Evolutionary conservation across 2,797 vertebrate genomes (phyloP).

Genomic region (Bucorvus abyssinicus): DNA sequence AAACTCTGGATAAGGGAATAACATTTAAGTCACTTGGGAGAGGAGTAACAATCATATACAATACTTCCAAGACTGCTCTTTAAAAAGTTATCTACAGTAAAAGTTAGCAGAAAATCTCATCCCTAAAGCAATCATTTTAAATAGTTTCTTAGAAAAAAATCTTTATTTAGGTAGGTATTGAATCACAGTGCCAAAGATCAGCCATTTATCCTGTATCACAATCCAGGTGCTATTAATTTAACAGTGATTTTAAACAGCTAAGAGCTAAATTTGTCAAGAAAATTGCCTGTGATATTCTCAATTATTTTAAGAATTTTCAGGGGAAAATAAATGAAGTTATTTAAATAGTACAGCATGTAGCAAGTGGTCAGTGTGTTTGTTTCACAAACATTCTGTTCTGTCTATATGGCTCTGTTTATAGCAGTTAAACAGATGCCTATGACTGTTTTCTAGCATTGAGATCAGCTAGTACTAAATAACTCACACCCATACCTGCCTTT

Average conservation of each 20-base stretch:
- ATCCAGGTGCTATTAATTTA: not conserved
- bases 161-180: not conserved
- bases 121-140: not conserved
- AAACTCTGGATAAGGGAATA: not conserved
- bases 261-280: not conserved
- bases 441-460: not conserved
- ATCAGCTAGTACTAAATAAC: not conserved
- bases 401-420: not conserved
- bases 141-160: not conserved
- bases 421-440: not conserved
- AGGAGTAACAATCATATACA: not conserved
- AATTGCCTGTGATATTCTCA: not conserved
- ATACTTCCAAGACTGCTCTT: not conserved
- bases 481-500: not conserved
- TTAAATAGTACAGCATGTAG: not conserved
- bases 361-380: not conserved
- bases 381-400: not conserved
- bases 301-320: not conserved
- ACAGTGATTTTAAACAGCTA: not conserved
- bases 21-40: not conserved
- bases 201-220: not conserved
- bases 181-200: not conserved
- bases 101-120: not conserved
- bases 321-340: not conserved
- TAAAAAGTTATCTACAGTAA: not conserved